phyloP scores from a whole-genome alignment of 2,113 vertebrate species.

The Saccopteryx bilineata region DNA sequence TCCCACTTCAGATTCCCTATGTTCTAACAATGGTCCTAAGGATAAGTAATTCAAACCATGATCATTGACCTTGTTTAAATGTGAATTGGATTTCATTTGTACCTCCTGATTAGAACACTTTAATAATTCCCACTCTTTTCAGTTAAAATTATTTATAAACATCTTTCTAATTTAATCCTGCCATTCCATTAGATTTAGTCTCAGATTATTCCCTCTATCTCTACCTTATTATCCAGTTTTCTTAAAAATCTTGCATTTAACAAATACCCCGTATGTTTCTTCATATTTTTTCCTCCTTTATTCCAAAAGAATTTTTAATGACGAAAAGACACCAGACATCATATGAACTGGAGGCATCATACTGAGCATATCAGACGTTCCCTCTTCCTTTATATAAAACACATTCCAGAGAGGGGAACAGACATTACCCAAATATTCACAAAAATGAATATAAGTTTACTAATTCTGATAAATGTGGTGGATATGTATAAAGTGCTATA shows the following conservation, averaged over 20 bases:
- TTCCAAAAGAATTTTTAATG: background rate
- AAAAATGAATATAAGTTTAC: background rate
- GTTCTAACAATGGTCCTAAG: background rate
- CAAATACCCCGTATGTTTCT: background rate
- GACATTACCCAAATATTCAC: background rate
- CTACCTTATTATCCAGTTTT: background rate
- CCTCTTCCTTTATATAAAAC: background rate
- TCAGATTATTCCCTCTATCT: background rate
- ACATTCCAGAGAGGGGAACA: background rate
- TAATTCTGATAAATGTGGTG: background rate
- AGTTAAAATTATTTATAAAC: background rate
- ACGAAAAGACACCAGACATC: background rate
- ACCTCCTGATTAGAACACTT: background rate
- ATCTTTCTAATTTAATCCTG: background rate
- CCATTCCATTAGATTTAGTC: background rate
- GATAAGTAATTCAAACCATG: background rate
- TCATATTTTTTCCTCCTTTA: background rate
- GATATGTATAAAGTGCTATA: background rate
- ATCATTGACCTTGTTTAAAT: constrained; percentile 2
- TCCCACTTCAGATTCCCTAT: background rate
- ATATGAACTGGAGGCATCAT: background rate
- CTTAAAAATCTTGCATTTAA: background rate
- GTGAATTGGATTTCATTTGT: background rate
- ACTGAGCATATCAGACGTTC: background rate
- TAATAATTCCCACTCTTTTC: constrained; percentile 17